Conservation (phyloP, 2,113 vertebrate genomes). For the Coptodon rendalli region DNA sequence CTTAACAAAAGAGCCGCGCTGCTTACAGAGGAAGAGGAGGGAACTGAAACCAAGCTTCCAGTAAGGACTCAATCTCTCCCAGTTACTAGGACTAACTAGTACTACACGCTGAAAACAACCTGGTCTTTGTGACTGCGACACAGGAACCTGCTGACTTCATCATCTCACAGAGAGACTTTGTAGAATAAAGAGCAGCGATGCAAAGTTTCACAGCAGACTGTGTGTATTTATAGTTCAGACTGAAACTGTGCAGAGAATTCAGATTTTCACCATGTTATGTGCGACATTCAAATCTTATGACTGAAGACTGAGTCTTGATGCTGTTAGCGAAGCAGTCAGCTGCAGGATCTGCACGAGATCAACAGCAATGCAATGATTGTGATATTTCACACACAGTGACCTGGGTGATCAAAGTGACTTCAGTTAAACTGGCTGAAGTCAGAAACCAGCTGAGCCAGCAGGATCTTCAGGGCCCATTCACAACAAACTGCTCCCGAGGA, state of each 20-base stretch:
- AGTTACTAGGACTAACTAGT: fast-evolving
- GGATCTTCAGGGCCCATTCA: not conserved
- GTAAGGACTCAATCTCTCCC: not conserved
- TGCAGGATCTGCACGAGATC: not conserved
- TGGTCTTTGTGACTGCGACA: not conserved
- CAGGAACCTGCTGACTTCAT: not conserved
- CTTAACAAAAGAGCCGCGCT: not conserved
- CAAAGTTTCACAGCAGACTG: not conserved
- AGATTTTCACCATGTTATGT: not conserved
- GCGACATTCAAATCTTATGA: not conserved
- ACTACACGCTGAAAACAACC: not conserved
- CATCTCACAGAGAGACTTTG: not conserved
- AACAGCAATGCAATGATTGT: not conserved
- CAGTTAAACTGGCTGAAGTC: not conserved
- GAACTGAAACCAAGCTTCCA: not conserved
- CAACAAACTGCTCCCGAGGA: not conserved
- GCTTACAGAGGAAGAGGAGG: not conserved
- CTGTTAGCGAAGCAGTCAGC: not conserved
- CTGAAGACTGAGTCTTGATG: not conserved
- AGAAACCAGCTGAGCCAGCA: not conserved
- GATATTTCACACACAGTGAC: not conserved
- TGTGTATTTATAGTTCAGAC: not conserved
- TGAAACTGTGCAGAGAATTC: not conserved
- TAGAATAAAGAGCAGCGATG: not conserved
- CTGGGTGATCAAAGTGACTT: not conserved